Percentiles rank a stretch among this genome's conserved stretches.
Conservation (phyloP, 2,888 invertebrate genomes). For the Neria commutata region DNA sequence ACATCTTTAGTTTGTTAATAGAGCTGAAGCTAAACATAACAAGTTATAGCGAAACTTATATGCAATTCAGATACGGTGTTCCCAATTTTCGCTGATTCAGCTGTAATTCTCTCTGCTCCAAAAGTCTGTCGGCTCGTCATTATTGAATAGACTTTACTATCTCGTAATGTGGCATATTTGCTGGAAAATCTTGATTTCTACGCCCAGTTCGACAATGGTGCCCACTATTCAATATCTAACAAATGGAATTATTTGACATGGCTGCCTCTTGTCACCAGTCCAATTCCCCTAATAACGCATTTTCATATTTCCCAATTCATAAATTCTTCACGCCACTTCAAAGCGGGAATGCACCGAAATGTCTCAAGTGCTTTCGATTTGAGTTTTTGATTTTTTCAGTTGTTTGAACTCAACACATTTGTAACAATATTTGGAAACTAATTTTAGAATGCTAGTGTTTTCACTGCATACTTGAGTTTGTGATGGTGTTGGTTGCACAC, state of each 20-base stretch:
- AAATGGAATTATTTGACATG: slow-evolving; percentile 36
- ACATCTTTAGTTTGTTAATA: too few species aligned
- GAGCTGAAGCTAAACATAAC: too few species aligned
- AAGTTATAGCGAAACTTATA: too few species aligned
- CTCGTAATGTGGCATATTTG: too few species aligned
- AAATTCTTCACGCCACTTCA: slow-evolving; percentile 1
- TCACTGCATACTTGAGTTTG: not conserved
- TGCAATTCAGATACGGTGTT: too few species aligned
- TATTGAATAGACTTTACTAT: too few species aligned
- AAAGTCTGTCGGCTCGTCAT: too few species aligned
- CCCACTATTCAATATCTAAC: too few species aligned
- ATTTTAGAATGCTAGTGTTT: slow-evolving; percentile 47
- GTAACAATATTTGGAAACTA: slow-evolving; percentile 58
- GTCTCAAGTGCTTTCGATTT: slow-evolving; percentile 27
- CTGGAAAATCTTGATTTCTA: not conserved
- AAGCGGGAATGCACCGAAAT: slow-evolving; percentile 16
- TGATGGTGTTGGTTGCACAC: slow-evolving; percentile 18
- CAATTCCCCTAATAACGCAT: slow-evolving; percentile 15
- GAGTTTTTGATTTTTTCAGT: slow-evolving; percentile 43
- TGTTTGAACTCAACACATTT: slow-evolving; percentile 57
- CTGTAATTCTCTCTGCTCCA: too few species aligned
- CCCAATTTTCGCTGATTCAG: too few species aligned
- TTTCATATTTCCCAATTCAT: not conserved
- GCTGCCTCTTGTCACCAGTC: slow-evolving; percentile 42
- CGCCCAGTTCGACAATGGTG: too few species aligned